These are phyloP conservation scores for Acridotheres tristis DNA, from an alignment of 2,797 vertebrate species.

Conservation along the genomic window DNA sequence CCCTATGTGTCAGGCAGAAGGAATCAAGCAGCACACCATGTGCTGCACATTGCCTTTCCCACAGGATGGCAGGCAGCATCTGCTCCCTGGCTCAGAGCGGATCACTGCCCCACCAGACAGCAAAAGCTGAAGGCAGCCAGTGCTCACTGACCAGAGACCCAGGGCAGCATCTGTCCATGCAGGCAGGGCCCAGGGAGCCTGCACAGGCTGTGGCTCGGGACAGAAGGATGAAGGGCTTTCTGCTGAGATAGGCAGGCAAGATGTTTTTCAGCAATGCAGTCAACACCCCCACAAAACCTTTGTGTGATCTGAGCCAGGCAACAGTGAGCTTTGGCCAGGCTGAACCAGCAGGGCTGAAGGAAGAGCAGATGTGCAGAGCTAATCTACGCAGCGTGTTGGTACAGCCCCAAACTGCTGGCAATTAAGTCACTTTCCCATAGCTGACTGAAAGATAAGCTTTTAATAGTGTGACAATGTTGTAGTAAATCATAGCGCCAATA, in stretches of 20 bases:
- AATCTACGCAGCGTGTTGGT: fast-evolving
- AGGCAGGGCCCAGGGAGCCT: background rate
- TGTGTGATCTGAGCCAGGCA: background rate
- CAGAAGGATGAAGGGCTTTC: background rate
- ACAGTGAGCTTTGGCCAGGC: background rate
- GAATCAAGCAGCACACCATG: background rate
- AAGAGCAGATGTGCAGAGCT: background rate
- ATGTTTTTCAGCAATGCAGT: background rate
- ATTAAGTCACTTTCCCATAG: background rate
- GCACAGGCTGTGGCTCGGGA: background rate
- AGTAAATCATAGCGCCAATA: background rate
- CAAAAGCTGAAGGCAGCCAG: fast-evolving
- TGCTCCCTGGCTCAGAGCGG: background rate
- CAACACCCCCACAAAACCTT: background rate
- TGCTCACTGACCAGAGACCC: fast-evolving
- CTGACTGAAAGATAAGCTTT: background rate
- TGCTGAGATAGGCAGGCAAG: background rate
- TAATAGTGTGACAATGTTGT: background rate
- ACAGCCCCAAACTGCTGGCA: background rate
- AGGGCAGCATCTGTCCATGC: fast-evolving
- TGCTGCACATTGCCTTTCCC: background rate
- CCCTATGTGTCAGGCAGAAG: background rate
- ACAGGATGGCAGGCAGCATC: background rate
- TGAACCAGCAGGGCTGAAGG: background rate
- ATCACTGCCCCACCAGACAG: background rate